phyloP scores from a whole-genome alignment of 2,797 vertebrate species.

The Pseudochromis fuscus region DNA sequence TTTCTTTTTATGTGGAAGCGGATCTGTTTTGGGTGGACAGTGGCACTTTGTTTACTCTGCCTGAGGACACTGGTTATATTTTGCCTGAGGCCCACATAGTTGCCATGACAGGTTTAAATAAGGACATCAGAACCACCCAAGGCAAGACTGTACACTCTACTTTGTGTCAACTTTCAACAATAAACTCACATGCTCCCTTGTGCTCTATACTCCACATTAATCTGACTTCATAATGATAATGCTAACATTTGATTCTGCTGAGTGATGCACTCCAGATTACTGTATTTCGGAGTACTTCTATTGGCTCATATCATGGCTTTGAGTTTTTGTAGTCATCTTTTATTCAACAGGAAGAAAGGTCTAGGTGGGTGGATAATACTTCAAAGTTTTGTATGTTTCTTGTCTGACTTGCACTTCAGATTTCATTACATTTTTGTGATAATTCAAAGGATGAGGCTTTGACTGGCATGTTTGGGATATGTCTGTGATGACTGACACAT shows the following conservation, averaged over 20 bases:
- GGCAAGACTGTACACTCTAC: conserved; percentile 34
- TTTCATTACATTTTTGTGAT: no score
- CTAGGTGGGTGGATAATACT: conserved; percentile 63
- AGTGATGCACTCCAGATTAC: neutral
- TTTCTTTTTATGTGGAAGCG: conserved; percentile 18
- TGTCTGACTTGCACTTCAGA: no score
- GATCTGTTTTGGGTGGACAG: conserved; percentile 28
- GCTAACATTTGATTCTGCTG: neutral
- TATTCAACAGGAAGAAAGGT: conserved; percentile 10
- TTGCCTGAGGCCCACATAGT: conserved; percentile 47
- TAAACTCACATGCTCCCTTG: neutral
- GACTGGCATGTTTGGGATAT: neutral
- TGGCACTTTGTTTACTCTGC: conserved; percentile 42
- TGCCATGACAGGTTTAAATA: conserved; percentile 29
- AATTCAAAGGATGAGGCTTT: neutral
- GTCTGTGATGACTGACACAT: neutral
- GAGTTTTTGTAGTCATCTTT: neutral
- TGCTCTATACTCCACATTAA: neutral
- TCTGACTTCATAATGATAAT: neutral
- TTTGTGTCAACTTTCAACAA: conserved; percentile 25
- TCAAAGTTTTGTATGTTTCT: conserved; percentile 47
- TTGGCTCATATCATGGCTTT: neutral
- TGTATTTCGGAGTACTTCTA: no score
- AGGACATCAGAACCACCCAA: conserved; percentile 42
- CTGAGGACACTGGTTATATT: conserved; percentile 45